Conservation (phyloP, 2,888 invertebrate species). For the Lacanobia oleracea region DNA sequence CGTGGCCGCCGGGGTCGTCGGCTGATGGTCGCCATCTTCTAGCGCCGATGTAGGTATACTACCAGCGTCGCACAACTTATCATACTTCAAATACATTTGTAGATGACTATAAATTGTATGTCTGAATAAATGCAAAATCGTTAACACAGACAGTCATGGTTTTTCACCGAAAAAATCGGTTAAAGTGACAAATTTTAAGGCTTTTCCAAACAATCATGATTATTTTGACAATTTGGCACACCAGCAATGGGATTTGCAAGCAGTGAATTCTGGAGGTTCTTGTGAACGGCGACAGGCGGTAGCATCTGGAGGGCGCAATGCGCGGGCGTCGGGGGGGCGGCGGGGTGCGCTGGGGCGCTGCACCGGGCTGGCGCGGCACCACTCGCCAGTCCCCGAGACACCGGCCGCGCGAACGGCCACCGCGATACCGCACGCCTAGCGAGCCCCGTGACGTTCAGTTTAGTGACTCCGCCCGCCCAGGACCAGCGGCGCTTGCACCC, state of each 20-base stretch:
- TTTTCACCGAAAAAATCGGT: neutral
- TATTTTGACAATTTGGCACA: constrained; percentile 15
- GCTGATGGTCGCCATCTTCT: constrained; percentile 73
- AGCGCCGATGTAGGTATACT: constrained; percentile 57
- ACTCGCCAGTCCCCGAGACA: constrained; percentile 89
- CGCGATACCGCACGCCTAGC: constrained; percentile 77
- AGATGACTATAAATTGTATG: neutral
- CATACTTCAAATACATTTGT: constrained; percentile 19
- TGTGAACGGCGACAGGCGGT: constrained; percentile 71
- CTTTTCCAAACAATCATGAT: neutral
- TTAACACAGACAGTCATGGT: neutral
- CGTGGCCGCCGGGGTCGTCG: constrained; percentile 86
- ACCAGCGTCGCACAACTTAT: constrained; percentile 39
- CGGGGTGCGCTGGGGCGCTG: constrained; percentile 85
- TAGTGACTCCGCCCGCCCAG: constrained; percentile 80
- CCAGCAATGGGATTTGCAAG: constrained; percentile 30
- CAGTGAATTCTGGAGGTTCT: constrained; percentile 78
- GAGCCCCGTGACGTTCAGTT: constrained; percentile 76
- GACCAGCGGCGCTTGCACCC: constrained; percentile 79
- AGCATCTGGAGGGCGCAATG: constrained; percentile 85
- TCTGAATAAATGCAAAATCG: neutral
- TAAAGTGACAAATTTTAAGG: constrained; percentile 26
- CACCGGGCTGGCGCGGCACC: constrained; percentile 77
- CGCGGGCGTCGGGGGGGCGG: constrained; percentile 79
- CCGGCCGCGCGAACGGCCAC: constrained; percentile 90